phyloP scores from a whole-genome alignment of 2,113 vertebrate species.

The Saguinus imperator region DNA sequence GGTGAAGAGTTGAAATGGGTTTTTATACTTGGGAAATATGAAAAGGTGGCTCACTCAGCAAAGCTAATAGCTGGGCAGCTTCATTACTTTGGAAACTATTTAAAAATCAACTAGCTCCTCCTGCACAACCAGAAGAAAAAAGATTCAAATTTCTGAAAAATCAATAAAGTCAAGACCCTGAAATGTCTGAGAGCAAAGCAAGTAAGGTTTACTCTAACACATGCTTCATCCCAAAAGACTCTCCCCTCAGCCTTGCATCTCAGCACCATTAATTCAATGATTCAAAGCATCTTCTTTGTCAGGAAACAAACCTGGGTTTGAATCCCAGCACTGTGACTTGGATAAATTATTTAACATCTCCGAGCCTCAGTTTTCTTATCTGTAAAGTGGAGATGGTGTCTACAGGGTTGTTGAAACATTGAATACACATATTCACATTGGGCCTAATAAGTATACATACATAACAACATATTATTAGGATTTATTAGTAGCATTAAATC shows the following conservation, averaged over 20 bases:
- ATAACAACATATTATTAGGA: neutral
- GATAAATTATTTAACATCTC: neutral
- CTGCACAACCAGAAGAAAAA: neutral
- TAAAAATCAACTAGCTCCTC: neutral
- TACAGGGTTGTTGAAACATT: neutral
- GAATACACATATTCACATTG: neutral
- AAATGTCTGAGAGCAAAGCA: neutral
- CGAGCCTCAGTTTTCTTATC: neutral
- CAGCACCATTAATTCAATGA: neutral
- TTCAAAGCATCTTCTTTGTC: neutral
- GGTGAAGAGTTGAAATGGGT: slow-evolving; percentile 22
- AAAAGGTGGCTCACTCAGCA: slow-evolving; percentile 7
- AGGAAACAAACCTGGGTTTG: neutral
- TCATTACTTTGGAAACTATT: neutral
- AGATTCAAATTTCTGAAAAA: neutral
- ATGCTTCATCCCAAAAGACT: neutral
- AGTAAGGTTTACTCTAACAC: neutral
- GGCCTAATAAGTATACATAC: neutral
- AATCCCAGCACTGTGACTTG: neutral
- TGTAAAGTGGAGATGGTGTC: neutral
- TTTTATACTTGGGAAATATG: slow-evolving; percentile 9
- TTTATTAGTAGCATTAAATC: neutral
- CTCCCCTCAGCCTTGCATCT: neutral
- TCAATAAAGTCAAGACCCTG: neutral
- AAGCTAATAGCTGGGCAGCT: neutral